Conservation (phyloP, 2,888 invertebrate species). For the Rotaria macrura region DNA sequence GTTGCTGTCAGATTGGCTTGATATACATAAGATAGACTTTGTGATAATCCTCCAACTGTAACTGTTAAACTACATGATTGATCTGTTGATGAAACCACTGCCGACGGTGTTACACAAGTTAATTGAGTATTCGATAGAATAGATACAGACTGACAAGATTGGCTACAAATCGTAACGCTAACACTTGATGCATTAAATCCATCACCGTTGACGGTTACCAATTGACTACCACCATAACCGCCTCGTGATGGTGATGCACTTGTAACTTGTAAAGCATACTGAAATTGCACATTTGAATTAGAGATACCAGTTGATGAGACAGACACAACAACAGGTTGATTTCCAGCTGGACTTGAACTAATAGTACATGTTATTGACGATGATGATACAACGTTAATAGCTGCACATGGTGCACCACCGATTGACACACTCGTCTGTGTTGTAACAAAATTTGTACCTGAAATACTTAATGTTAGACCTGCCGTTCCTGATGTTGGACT, state of each 20-base stretch:
- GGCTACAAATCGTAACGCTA: not conserved
- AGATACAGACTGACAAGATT: not conserved
- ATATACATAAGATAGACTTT: conserved; percentile 9
- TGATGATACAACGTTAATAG: not conserved
- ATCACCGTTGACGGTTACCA: conserved; percentile 19
- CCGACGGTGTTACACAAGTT: conserved; percentile 8
- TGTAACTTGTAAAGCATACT: not conserved
- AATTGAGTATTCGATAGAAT: not conserved
- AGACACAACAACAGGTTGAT: not conserved
- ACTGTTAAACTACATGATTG: not conserved
- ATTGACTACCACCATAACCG: conserved; percentile 7
- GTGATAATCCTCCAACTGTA: not conserved
- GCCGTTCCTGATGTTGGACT: conserved; percentile 9
- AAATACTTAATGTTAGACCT: not conserved
- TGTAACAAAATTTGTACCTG: conserved; percentile 15
- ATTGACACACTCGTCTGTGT: conserved; percentile 13
- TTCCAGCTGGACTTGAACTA: conserved; percentile 15
- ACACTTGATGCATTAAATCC: conserved; percentile 21
- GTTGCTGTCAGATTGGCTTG: conserved; percentile 23
- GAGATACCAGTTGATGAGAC: not conserved
- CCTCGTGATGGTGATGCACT: not conserved
- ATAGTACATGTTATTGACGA: conserved; percentile 23
- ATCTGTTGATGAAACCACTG: not conserved
- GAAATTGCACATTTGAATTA: not conserved
- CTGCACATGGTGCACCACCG: not conserved